Conservation (phyloP, 2,797 vertebrate species). For the Cynodonichthys magdalenae region DNA sequence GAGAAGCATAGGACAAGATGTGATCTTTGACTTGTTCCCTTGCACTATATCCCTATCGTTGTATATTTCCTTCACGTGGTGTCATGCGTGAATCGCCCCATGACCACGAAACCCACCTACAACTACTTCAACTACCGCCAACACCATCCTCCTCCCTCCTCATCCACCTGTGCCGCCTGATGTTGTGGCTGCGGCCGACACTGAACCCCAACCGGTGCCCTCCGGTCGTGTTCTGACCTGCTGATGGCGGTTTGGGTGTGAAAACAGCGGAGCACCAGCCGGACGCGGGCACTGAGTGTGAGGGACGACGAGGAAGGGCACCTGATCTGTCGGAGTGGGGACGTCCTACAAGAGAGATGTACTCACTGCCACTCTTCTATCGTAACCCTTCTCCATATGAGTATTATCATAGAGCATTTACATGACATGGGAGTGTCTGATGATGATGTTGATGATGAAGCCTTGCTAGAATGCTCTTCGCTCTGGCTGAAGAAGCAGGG, state of each 20-base stretch:
- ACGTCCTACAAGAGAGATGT: constrained; percentile 99
- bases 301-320: constrained; percentile 99
- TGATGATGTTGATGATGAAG: constrained; percentile 64
- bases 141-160: constrained; percentile 77
- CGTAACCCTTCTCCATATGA: constrained; percentile 88
- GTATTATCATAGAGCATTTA: constrained; percentile 85
- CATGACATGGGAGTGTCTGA: constrained; percentile 82
- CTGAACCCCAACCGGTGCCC: constrained; percentile 74
- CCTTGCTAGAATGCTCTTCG: constrained; percentile 79
- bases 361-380: constrained; percentile 95
- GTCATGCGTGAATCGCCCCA: constrained; percentile 91
- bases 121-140: constrained; percentile 76
- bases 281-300: constrained; percentile 98
- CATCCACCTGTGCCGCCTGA: constrained; percentile 79
- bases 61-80: constrained; percentile 94
- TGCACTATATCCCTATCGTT: constrained; percentile 98
- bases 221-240: constrained; percentile 78
- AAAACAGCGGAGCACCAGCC: constrained; percentile 90
- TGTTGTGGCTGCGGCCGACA: constrained; percentile 75
- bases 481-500: constrained; percentile 80
- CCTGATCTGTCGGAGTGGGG: constrained; percentile 99
- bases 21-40: constrained; percentile 97
- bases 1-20: constrained; percentile 82
- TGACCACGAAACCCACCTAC: constrained; percentile 86
- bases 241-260: constrained; percentile 80